Percentiles rank a stretch among this genome's conserved stretches.
Conservation (phyloP, 2,113 vertebrate species). For the Elanus axillaris region DNA sequence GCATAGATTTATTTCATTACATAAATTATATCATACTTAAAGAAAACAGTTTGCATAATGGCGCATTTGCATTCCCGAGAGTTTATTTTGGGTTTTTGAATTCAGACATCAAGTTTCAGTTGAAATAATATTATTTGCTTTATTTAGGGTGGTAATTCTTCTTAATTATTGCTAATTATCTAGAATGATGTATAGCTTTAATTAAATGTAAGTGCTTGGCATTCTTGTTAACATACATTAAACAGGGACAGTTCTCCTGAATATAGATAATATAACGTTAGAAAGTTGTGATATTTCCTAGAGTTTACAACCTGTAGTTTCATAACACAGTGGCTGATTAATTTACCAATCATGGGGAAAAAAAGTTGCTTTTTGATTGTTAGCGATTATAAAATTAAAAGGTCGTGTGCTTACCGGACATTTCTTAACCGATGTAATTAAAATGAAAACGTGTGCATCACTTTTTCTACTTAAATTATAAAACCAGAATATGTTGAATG, state of each 20-base stretch:
- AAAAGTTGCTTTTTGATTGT: background rate
- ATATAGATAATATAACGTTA: background rate
- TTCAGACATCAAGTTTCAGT: slow-evolving; percentile 59
- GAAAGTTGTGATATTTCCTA: background rate
- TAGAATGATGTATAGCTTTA: slow-evolving; percentile 72
- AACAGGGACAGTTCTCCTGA: slow-evolving; percentile 4
- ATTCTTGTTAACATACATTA: slow-evolving; percentile 66
- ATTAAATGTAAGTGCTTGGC: slow-evolving; percentile 65
- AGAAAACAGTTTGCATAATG: slow-evolving; percentile 63
- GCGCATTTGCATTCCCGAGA: slow-evolving; percentile 8
- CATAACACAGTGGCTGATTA: background rate
- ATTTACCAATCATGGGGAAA: background rate
- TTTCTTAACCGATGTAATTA: background rate
- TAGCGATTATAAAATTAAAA: background rate
- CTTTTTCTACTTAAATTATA: background rate
- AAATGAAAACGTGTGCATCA: background rate
- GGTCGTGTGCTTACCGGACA: background rate
- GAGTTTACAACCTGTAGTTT: background rate
- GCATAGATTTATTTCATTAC: slow-evolving; percentile 76
- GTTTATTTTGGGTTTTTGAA: slow-evolving; percentile 68
- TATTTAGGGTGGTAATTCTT: slow-evolving; percentile 63
- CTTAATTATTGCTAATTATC: slow-evolving; percentile 77
- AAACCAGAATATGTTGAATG: slow-evolving; percentile 9
- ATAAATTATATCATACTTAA: slow-evolving; percentile 81
- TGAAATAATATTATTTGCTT: slow-evolving; percentile 64